Evolutionary conservation across 2,113 vertebrate species (phyloP).

Genomic region (Pseudolaguvia tuberculata): DNA sequence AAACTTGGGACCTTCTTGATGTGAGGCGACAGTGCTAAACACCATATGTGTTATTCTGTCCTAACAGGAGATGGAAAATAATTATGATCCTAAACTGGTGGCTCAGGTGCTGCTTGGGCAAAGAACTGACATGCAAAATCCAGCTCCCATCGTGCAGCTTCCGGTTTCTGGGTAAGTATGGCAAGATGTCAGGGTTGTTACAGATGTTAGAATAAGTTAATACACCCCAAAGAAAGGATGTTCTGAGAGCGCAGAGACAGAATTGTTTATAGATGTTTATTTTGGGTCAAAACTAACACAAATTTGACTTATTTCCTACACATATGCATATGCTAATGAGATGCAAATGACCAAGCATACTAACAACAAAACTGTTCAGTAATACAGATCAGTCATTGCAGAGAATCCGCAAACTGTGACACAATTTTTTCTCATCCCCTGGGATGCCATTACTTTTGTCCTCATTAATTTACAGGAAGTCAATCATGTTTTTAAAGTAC

Average conservation of each 20-base stretch:
- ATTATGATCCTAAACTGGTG: conserved; percentile 62
- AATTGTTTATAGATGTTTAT: background rate
- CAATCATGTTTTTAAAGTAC: too few species aligned
- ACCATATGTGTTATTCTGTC: background rate
- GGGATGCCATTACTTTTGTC: background rate
- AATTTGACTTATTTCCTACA: background rate
- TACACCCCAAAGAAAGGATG: too few species aligned
- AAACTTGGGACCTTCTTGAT: too few species aligned
- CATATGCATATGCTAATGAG: background rate
- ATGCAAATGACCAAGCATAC: background rate
- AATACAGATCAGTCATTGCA: too few species aligned
- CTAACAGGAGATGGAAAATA: conserved; percentile 63
- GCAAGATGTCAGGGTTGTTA: background rate
- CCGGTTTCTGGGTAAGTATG: conserved; percentile 56
- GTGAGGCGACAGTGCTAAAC: too few species aligned
- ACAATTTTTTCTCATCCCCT: background rate
- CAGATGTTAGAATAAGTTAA: background rate
- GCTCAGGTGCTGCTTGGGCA: conserved; percentile 66
- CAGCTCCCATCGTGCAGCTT: conserved; percentile 48
- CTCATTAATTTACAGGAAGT: too few species aligned
- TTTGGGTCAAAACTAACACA: background rate
- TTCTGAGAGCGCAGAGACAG: too few species aligned
- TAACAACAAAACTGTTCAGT: too few species aligned
- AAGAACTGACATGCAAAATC: conserved; percentile 54
- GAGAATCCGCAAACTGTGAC: background rate